These are phyloP conservation scores for Heliothis subflexa DNA, from an alignment of 1,140 invertebrate species.

Conservation along the genomic window DNA sequence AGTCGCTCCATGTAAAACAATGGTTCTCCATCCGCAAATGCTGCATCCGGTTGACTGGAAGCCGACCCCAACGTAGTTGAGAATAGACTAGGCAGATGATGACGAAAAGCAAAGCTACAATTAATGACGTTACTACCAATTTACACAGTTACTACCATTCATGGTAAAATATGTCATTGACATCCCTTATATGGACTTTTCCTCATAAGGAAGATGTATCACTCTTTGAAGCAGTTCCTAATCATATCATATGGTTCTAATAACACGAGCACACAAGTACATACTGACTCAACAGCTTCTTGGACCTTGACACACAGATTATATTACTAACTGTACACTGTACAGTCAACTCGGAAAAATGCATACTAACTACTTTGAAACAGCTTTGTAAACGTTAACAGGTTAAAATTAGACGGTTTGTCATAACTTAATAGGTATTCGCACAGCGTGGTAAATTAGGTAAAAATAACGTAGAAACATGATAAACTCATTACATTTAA, in stretches of 20 bases:
- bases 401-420: conserved; percentile 3
- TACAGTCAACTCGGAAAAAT: conserved; percentile 12
- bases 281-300: conserved; percentile 14
- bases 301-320: conserved; percentile 38
- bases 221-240: not conserved
- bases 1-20: no score
- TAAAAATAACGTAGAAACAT: not conserved
- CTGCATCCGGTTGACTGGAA: no score
- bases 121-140: no score
- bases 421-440: not conserved
- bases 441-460: not conserved
- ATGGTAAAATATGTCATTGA: not conserved
- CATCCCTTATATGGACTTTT: not conserved
- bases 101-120: no score
- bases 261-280: not conserved
- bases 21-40: no score
- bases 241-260: conserved; percentile 12
- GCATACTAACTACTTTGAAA: conserved; percentile 9
- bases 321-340: not conserved
- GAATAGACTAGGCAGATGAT: no score
- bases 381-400: not conserved
- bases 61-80: no score
- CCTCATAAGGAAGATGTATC: conserved; percentile 11
- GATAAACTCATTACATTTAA: no score
- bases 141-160: no score